phyloP scores from a whole-genome alignment of 2,888 invertebrate species.

The Chrysolina haemoptera region DNA sequence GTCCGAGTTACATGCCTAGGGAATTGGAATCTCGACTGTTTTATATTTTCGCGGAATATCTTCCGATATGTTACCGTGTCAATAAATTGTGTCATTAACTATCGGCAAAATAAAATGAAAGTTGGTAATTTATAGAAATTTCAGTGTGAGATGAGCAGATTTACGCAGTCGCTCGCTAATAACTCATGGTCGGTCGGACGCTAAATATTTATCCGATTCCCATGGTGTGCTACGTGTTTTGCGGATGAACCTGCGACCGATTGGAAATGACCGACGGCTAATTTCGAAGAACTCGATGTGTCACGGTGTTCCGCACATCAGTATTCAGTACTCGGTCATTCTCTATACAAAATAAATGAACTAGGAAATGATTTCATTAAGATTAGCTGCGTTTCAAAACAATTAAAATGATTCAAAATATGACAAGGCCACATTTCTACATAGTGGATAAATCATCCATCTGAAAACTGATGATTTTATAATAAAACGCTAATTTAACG shows the following conservation, averaged over 20 bases:
- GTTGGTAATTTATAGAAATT: slow-evolving; percentile 30
- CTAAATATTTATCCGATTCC: slow-evolving; percentile 12
- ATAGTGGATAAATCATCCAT: no score
- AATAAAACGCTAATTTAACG: no score
- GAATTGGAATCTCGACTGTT: slow-evolving; percentile 44
- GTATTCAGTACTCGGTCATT: no score
- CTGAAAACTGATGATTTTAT: no score
- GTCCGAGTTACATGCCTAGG: slow-evolving; percentile 40
- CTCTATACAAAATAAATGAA: no score
- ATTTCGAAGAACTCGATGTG: not conserved
- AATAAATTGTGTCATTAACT: slow-evolving; percentile 38
- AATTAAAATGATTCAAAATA: no score
- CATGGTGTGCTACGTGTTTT: slow-evolving; percentile 15
- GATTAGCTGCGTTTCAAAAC: no score
- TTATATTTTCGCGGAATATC: slow-evolving; percentile 43
- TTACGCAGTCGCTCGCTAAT: slow-evolving; percentile 1
- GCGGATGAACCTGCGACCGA: not conserved
- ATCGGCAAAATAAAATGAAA: slow-evolving; percentile 30
- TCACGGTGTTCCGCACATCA: no score
- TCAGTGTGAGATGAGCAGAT: slow-evolving; percentile 19
- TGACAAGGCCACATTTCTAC: no score
- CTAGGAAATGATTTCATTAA: no score
- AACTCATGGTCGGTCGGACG: not conserved
- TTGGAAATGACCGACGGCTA: no score
- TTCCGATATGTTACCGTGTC: slow-evolving; percentile 41